A percentile compares a stretch with the other conserved stretches of the same genome.
phyloP scores from a whole-genome alignment of 2,113 vertebrate species.

The Pteronura brasiliensis region DNA sequence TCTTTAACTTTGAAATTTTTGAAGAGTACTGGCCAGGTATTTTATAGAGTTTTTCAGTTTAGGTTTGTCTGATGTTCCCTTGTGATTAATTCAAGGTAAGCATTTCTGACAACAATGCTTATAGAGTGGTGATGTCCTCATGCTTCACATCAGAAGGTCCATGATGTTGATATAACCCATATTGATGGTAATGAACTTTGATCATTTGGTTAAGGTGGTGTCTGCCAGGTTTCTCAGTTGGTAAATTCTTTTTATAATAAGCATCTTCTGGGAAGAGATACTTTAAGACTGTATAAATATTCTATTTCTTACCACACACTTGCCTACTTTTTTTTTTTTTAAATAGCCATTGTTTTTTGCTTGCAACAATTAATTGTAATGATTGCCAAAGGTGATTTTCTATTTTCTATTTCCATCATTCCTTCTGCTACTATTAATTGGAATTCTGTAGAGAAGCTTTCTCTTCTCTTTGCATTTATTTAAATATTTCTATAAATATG shows the following conservation, averaged over 20 bases:
- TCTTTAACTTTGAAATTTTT: neutral
- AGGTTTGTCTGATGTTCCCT: neutral
- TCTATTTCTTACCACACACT: neutral
- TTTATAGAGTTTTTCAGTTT: conserved; percentile 12
- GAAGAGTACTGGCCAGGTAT: neutral
- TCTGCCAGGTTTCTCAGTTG: neutral
- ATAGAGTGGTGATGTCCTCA: neutral
- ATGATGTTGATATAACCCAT: neutral
- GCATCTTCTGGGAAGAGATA: neutral
- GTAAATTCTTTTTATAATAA: conserved; percentile 2
- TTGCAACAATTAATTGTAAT: neutral
- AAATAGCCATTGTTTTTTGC: neutral
- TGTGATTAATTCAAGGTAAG: neutral
- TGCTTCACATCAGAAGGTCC: neutral
- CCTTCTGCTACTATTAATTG: neutral
- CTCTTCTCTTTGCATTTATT: neutral
- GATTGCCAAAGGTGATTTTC: neutral
- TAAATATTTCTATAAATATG: neutral
- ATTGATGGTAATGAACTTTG: neutral
- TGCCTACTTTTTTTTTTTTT: neutral
- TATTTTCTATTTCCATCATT: neutral
- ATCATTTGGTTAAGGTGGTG: neutral
- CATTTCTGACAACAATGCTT: neutral
- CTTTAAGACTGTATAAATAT: neutral
- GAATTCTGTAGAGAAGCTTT: neutral